Base-by-base conservation (phyloP, 2,888 invertebrate genomes). In the Cryptus armator region DNA sequence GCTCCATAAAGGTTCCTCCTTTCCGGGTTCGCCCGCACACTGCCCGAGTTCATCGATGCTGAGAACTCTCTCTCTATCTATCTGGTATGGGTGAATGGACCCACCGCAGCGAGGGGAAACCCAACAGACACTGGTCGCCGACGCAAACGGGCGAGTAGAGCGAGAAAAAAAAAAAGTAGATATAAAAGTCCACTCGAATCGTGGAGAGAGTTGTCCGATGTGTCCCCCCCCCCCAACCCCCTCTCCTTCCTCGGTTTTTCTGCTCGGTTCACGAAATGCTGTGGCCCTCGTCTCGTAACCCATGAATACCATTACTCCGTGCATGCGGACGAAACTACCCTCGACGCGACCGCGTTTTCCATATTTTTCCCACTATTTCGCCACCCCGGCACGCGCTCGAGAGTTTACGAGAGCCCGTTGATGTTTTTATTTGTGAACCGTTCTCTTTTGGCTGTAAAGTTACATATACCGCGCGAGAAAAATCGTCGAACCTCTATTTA, bases 181-280 rank as follows among this genome's bases (percentile, higher is more conserved):
- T 86, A 90, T 87, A 89, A 90, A 90, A 89, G 90, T 90, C 90
- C 91, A 92, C 92, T 92, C 87, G 92, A 92, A 90, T 85, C 83
- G 86, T 86, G 81, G 84, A 88, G 86, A 90, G 91, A 90, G 90
- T 90, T 90, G 88, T 91, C 90, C 90, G 89, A 86, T 87, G 82
- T 83, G 77, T 84, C 77, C 77, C 85, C 77, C 80, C 67, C 32
- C 6, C 37, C 37, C 37, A 5, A 7, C 37, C 37, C 37, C 37
- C 37, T 77, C 29, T 32, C 64, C 14, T 72, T 46, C 32, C 56
- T 56, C 46, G 51, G n/a, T 44, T 83, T 64, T 79, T 81, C 62
- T 71, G 43, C 79, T 46, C 19, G 80, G 71, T 76, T 70, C 68
- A 29, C 80, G 53, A 56, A 78, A 51, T 59, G 68, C 62, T 32